Conservation (phyloP, 2,888 invertebrate genomes). For the Poecilus cupreus region DNA sequence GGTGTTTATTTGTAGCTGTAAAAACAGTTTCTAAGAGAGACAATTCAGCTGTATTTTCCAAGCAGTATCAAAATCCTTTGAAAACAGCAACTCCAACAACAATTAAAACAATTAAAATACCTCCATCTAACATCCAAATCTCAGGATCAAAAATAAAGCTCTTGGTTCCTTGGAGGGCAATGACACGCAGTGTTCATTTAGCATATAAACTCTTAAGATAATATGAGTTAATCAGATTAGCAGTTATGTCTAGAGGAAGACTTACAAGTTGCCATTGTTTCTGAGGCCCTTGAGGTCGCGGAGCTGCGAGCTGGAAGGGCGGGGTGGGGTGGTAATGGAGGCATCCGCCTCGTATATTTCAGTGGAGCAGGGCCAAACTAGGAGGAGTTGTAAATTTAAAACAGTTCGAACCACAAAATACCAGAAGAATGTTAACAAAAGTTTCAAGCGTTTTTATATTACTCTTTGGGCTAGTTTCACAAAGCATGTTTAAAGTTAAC, state of each 20-base stretch:
- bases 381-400: too few species aligned
- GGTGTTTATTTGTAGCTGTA: too few species aligned
- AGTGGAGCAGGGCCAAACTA: not conserved
- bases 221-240: slow-evolving; percentile 41
- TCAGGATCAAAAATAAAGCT: not conserved
- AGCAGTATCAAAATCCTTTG: too few species aligned
- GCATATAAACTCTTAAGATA: slow-evolving; percentile 47
- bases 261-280: slow-evolving; percentile 43
- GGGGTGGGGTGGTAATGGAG: not conserved
- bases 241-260: slow-evolving; percentile 22
- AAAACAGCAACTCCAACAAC: not conserved
- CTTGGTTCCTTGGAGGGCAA: not conserved
- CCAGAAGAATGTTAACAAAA: too few species aligned
- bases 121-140: not conserved
- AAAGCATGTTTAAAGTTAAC: too few species aligned
- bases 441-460: too few species aligned
- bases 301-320: not conserved
- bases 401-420: too few species aligned
- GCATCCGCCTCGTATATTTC: not conserved
- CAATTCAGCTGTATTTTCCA: too few species aligned
- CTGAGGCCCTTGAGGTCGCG: not conserved
- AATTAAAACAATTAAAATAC: not conserved
- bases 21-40: too few species aligned
- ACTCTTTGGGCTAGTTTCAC: too few species aligned
- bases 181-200: slow-evolving; percentile 40